A percentile compares a stretch with the other conserved stretches of the same genome.
Evolutionary conservation across 2,888 invertebrate genomes (phyloP).

Genomic region (Pilophorus perplexus): DNA sequence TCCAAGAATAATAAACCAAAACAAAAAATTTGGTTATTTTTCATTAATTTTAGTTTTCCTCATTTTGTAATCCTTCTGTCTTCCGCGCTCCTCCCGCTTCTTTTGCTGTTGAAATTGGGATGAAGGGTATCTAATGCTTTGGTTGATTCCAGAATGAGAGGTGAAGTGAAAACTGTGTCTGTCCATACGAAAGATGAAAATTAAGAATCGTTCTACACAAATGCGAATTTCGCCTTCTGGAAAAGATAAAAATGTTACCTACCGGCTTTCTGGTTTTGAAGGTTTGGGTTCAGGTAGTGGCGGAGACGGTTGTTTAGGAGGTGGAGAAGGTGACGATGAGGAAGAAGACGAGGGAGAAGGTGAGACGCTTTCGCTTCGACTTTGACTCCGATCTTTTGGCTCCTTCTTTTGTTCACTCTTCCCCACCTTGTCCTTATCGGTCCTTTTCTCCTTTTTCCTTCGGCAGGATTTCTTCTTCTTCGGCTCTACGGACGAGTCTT

Average conservation of each 20-base stretch:
- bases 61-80: too few species aligned
- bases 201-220: not conserved
- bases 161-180: not conserved
- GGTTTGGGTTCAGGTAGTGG: not conserved
- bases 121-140: too few species aligned
- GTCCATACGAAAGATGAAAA: not conserved
- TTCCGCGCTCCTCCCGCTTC: too few species aligned
- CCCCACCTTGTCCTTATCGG: not conserved
- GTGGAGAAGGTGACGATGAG: slow-evolving; percentile 7
- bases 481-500: slow-evolving; percentile 2
- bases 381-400: not conserved
- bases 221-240: not conserved
- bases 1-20: too few species aligned
- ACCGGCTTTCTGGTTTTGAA: not conserved
- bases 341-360: slow-evolving; percentile 21
- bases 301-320: not conserved
- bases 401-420: not conserved
- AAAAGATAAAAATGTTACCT: not conserved
- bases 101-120: too few species aligned
- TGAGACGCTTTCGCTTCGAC: slow-evolving; percentile 13
- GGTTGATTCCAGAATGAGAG: too few species aligned
- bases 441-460: slow-evolving; percentile 11
- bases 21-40: too few species aligned
- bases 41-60: too few species aligned
- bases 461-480: slow-evolving; percentile 32